Evolutionary conservation across 2,888 invertebrate species (phyloP).

Genomic region (Limnephilus marmoratus): DNA sequence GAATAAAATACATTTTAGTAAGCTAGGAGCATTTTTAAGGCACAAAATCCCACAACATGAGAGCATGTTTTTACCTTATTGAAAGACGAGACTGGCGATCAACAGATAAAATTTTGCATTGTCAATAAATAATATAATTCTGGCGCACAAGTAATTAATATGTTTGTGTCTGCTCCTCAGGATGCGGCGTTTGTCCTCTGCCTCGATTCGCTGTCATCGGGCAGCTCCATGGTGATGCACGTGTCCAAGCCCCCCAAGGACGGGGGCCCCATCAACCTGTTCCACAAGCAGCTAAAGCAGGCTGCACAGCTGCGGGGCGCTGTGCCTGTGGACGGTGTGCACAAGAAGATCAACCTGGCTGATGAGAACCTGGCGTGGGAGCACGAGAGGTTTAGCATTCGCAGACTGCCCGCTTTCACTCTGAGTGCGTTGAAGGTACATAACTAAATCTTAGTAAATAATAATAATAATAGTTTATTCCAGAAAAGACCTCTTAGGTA

Average conservation of each 20-base stretch:
- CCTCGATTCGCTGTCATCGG: constrained; percentile 86
- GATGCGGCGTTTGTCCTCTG: constrained; percentile 94
- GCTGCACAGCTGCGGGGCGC: constrained; percentile 73
- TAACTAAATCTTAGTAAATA: not conserved
- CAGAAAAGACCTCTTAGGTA: too few species aligned
- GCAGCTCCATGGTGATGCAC: constrained; percentile 87
- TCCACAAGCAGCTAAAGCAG: constrained; percentile 81
- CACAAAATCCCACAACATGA: too few species aligned
- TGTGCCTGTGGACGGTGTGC: constrained; percentile 81
- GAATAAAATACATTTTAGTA: too few species aligned
- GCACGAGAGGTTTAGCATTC: constrained; percentile 96
- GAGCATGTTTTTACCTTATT: too few species aligned
- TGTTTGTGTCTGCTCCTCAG: constrained; percentile 73
- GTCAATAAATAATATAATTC: too few species aligned
- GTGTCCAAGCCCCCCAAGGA: constrained; percentile 97
- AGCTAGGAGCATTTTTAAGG: too few species aligned
- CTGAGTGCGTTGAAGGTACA: constrained; percentile 84
- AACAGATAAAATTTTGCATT: too few species aligned
- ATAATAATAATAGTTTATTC: too few species aligned
- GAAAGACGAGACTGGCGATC: too few species aligned
- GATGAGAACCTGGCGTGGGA: constrained; percentile 96
- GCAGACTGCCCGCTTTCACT: constrained; percentile 94
- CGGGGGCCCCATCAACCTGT: constrained; percentile 84
- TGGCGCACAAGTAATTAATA: too few species aligned
- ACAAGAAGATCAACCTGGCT: constrained; percentile 98